Base-by-base conservation (phyloP, 2,797 vertebrate species). In the Meda fulgida region DNA sequence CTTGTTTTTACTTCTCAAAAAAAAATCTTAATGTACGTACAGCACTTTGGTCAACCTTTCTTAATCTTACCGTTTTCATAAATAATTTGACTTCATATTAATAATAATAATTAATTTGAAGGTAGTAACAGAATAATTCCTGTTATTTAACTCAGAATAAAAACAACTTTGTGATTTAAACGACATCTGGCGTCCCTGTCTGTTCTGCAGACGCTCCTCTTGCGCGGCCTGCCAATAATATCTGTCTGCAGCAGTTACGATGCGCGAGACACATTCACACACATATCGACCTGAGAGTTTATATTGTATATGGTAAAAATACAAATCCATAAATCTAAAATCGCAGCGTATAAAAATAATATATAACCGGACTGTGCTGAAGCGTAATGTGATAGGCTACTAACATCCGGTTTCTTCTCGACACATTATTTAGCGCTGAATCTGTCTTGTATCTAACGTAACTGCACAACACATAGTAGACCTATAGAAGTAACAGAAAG, bases 391-490 rank as follows among this genome's bases (percentile, higher is more conserved):
- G 23, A 40, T 29, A n/a, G n/a, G n/a, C n/a, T n/a, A 40, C 16
- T 46, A 71, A 79, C 83, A 80, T 84, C 83, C 77, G 83, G 66
- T 84, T 72, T 63, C 53, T 23, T 71, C 77, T 36, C 14, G 16
- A 6, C 31, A 72, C 53, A 46, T 78, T 84, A 2, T 70, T 70
- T 26, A 46, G 18, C 9, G 23, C 29, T 48, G 3, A 31, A 48
- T 70, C 21, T 63, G 66, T 2, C 1, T 31, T 18, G 5, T 9
- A 36, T 23, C 13, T 8, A 46, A 46, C 46, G 14, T 46, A 46
- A 36, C 3, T 1, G 21, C 16, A 3, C 19, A n/a, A 72, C 34
- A 60, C 5, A 43, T 31, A 31, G 31, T 31, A 31, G 31, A 31
- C 31, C 31, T 7, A 78, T 11, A n/a, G 29, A 78, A 78, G 5